A percentile compares a stretch with the other conserved stretches of the same genome.
Conservation (phyloP, 2,113 vertebrate genomes). For the Bettongia penicillata region DNA sequence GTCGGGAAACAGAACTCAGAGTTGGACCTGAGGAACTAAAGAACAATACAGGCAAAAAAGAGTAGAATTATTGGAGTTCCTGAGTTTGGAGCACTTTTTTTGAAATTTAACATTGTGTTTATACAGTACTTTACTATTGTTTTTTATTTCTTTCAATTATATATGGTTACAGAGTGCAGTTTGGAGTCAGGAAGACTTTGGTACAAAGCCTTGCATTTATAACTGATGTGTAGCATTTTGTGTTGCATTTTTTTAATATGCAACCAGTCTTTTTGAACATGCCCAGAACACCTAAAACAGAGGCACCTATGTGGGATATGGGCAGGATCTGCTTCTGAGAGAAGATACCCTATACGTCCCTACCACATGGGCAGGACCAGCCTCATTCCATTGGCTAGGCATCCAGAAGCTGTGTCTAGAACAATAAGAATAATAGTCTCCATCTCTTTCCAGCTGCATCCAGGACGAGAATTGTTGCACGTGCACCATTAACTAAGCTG, state of each 20-base stretch:
- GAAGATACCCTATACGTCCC: not conserved
- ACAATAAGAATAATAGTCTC: not conserved
- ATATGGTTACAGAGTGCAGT: not conserved
- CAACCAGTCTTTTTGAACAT: not conserved
- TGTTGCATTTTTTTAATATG: not conserved
- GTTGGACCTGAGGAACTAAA: not conserved
- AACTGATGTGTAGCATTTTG: not conserved
- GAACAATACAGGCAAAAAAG: not conserved
- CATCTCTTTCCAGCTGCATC: not conserved
- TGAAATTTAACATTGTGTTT: no score
- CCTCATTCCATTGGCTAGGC: not conserved
- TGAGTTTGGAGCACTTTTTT: not conserved
- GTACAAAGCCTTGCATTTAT: not conserved
- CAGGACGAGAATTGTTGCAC: not conserved
- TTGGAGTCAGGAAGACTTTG: not conserved
- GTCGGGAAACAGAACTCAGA: not conserved
- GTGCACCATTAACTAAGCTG: not conserved
- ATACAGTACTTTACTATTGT: no score
- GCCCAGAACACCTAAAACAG: not conserved
- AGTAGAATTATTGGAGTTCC: not conserved
- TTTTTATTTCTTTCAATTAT: no score
- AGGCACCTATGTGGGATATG: not conserved
- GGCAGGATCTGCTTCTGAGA: not conserved
- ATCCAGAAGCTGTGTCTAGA: not conserved
- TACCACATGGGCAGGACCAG: not conserved